Conservation (phyloP, 2,113 vertebrate species). For the Pomatostomus ruficeps region DNA sequence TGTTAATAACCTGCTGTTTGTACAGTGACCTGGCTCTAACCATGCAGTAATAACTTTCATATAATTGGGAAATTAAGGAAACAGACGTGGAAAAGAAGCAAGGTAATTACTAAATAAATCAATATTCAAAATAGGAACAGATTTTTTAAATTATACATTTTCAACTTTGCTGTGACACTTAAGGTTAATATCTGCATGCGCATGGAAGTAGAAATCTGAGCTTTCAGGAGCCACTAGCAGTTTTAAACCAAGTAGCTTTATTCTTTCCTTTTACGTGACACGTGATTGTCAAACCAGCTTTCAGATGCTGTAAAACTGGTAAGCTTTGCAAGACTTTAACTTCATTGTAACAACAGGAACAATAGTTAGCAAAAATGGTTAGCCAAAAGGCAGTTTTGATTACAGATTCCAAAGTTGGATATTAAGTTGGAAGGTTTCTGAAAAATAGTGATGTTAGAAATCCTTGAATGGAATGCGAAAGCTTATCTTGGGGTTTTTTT, state of each 20-base stretch:
- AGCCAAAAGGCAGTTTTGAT: not conserved
- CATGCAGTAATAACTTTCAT: not conserved
- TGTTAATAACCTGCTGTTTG: not conserved
- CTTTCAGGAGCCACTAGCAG: not conserved
- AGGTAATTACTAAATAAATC: not conserved
- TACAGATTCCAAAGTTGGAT: not conserved
- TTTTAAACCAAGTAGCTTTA: not conserved
- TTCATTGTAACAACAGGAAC: not conserved
- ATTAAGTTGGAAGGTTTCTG: not conserved
- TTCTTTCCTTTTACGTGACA: accelerated
- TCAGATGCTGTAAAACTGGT: not conserved
- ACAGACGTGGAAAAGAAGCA: not conserved
- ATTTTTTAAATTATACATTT: not conserved
- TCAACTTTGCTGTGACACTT: not conserved
- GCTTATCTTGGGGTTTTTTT: not conserved
- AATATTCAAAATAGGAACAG: not conserved
- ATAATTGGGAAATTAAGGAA: not conserved
- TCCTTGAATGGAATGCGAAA: not conserved
- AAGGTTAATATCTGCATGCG: not conserved
- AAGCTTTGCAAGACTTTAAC: not conserved
- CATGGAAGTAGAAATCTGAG: not conserved
- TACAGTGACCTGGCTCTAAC: not conserved
- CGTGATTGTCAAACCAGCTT: not conserved
- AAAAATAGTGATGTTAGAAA: not conserved
- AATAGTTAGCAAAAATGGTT: not conserved